Evolutionary conservation across 2,113 vertebrate species (phyloP), one percentile per base, ranked within the genome.

Genomic region (Leucosticte australis): DNA sequence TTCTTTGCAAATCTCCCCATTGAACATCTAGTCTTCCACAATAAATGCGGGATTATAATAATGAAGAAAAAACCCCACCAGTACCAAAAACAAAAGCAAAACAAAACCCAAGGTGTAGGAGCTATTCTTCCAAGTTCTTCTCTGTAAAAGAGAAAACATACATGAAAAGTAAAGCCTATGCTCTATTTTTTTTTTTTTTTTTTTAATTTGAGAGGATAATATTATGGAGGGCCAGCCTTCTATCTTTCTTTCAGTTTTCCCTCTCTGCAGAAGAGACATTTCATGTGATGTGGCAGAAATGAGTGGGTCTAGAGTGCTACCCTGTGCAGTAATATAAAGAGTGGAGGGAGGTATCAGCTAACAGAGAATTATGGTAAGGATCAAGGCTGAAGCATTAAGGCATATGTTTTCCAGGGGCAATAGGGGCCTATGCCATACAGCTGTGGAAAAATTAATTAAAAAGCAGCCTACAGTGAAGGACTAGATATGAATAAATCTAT

Each of bases 211-310:
- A 10, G 21, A 80, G 65, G 2, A 39, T 46, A 69, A 23, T 12
- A 0, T 46, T 50, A 16, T 14, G 23, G 21, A 65, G 6, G 5
- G 4, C 1, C 16, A 77, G 3, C 8, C 4, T 67, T 7, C 18
- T 76, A 24, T 57, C 8, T 62, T 23, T 10, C 26, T 68, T 92
- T 60, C 6, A 30, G 15, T 67, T 74, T 80, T 6, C 8, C 12
- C 5, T 63, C 27, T 62, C 11, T 69, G 13, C 23, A 78, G 33
- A 92, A 60, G 12, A 37, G 4, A 39, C 4, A 20, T 77, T 80
- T 87, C 3, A 0, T 57, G 27, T 35, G 15, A 65, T 13, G 11
- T 53, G 71, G 22, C 9, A 77, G 21, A 63, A 87, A 70, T 35
- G 5, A 78, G 42, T 37, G 13, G 17, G 7, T 24, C 11, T 50